Base-by-base conservation (phyloP, 2,113 vertebrate genomes). In the Amphilophus citrinellus region DNA sequence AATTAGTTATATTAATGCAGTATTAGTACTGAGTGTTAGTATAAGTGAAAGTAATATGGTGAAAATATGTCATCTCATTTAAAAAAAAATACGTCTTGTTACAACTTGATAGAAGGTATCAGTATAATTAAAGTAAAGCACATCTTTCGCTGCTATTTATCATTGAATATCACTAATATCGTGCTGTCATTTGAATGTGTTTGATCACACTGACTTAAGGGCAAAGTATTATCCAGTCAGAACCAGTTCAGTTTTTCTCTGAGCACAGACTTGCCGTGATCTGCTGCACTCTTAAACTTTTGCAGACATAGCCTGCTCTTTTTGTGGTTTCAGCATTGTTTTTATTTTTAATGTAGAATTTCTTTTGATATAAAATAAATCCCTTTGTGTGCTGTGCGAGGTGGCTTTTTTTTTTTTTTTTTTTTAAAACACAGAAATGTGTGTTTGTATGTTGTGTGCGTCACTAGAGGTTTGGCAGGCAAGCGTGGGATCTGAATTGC, bases 401-500 rank as follows among this genome's bases (percentile, higher is more conserved):
- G 86, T 87, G 83, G 83, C 15, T 7, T 42, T 17, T 86, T 87
- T 71, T 90, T 39, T 39, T 39, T 17, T 86, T 9, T 42, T 14
- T 9, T 42, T 14, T 86, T 87, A 60, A 88, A 82, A 84, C 71
- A 80, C 71, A 82, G 61, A 88, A 78, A 77, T 73, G 61, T 87
- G 78, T 83, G 83, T 84, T 66, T 91, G 60, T 85, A 65, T 81
- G 61, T 85, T 44, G 39, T 90, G 90, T 93, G 92, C 90, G 93
- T 95, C 92, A 94, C 84, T 86, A 14, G 90, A 87, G 93, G 93
- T 95, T 95, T 95, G 93, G 93, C 91, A 89, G 73, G 47, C 82
- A 61, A 82, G 61, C 44, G 73, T 87, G 80, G 82, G 90, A 91
- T 91, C 89, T 89, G 86, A 91, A 83, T 71, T 82, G 87, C 56